Evolutionary conservation across 2,888 invertebrate genomes (phyloP), one percentile per base, ranked within the genome.

Genomic region (Copidosoma aretas): DNA sequence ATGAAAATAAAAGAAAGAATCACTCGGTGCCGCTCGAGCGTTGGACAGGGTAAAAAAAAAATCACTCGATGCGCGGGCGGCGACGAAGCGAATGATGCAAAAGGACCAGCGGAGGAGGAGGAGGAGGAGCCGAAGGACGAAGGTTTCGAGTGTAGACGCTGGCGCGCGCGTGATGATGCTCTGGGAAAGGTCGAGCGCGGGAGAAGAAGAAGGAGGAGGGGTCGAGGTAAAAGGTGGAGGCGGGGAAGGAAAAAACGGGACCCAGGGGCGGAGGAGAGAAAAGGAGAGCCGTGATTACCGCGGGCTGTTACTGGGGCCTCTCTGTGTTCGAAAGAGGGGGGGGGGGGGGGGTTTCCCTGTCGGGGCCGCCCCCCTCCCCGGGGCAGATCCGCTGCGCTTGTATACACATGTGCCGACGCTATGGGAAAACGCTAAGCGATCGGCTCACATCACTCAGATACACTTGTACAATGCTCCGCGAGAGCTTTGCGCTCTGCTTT

Each of bases 351-450:
- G 3, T 32, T 32, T 32, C 32, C 4, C 32, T 32, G 32, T 32
- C 32, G 32, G 32, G 32, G 75, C 79, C 80, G 79, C 80, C 79
- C 78, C 82, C 79, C 81, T 81, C 82, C 82, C 80, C 81, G 80
- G 81, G 82, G 83, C 83, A 82, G 82, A 81, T 82, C 80, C 78
- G 75, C 32, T 57, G 19, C 51, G 51, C 32, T 32, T 8, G 32
- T 32, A 5, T 32, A n/a, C 58, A 24, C 46, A 32, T 52, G 52
- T 63, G 22, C 66, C 43, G n/a, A n/a, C n/a, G 46, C 82, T 81
- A 82, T 83, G 82, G 82, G 82, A 83, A 83, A 82, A 80, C 78
- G 77, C 78, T 82, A 82, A 83, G 82, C 82, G 82, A 82, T 83
- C 81, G 82, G 82, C 82, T 82, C 83, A 83, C 82, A 83, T 82